Conservation (phyloP, 2,888 invertebrate species). For the Drosophila infuscata region DNA sequence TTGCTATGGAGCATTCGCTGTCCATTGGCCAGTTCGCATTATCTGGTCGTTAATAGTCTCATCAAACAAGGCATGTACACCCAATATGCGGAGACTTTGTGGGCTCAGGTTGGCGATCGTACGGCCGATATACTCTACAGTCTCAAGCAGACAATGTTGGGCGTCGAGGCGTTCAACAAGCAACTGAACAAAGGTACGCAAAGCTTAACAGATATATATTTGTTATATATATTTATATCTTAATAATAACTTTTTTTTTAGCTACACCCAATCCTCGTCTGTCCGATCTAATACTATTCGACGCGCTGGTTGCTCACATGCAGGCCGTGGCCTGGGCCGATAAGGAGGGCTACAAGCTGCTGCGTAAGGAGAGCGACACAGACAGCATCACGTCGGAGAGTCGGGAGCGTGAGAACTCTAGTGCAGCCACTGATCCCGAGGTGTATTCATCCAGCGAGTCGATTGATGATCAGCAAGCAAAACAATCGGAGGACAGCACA, state of each 20-base stretch:
- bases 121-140: conserved; percentile 83
- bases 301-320: conserved; percentile 84
- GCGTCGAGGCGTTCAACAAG: conserved; percentile 83
- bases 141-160: conserved; percentile 82
- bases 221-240: not conserved
- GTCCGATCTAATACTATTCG: conserved; percentile 83
- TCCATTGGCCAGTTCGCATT: conserved; percentile 92
- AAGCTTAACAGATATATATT: not conserved
- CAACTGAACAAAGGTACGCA: conserved; percentile 81
- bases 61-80: conserved; percentile 96
- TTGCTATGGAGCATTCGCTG: conserved; percentile 95
- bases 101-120: conserved; percentile 84
- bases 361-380: conserved; percentile 61
- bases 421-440: conserved; percentile 63
- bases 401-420: conserved; percentile 50
- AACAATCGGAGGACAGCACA: conserved; percentile 41
- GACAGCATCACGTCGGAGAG: conserved; percentile 59
- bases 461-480: conserved; percentile 73
- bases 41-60: conserved; percentile 94
- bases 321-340: conserved; percentile 84
- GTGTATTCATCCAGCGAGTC: conserved; percentile 73
- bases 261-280: conserved; percentile 80
- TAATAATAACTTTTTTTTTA: not conserved
- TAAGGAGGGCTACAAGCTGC: conserved; percentile 81
- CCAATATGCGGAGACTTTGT: conserved; percentile 87